Evolutionary conservation across 1,140 invertebrate species (phyloP).

Genomic region (Neodiprion pinetum): DNA sequence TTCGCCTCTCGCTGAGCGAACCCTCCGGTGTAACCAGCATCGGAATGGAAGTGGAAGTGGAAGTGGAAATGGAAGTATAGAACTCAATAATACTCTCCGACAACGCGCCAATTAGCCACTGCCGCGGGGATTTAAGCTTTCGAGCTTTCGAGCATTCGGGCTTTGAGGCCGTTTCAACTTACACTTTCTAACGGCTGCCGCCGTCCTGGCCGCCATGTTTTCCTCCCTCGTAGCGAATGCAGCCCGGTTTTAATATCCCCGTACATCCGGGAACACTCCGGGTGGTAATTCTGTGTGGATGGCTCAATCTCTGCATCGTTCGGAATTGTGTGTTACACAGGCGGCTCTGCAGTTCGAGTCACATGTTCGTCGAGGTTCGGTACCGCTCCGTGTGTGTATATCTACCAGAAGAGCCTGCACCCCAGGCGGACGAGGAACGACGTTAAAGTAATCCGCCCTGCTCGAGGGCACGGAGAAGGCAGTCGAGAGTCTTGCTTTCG

Average conservation of each 20-base stretch:
- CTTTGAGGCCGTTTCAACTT: not conserved
- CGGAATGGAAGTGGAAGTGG: not conserved
- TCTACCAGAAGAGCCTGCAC: not conserved
- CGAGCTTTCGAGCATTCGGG: slow-evolving; percentile 4
- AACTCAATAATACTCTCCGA: slow-evolving; percentile 5
- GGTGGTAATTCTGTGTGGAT: too few species aligned
- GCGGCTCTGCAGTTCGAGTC: too few species aligned
- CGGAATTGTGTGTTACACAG: too few species aligned
- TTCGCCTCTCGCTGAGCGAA: not conserved
- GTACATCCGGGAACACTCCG: too few species aligned
- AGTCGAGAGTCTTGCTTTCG: not conserved
- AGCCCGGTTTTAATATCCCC: too few species aligned
- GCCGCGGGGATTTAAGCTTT: not conserved
- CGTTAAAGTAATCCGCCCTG: not conserved
- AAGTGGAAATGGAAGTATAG: not conserved
- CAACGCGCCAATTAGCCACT: slow-evolving; percentile 6
- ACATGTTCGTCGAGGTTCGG: too few species aligned
- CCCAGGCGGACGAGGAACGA: not conserved
- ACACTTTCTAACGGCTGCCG: not conserved
- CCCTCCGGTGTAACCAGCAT: slow-evolving; percentile 4
- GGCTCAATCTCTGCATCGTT: too few species aligned
- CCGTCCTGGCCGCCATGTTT: not conserved
- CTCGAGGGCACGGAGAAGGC: not conserved
- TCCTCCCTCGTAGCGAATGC: not conserved
- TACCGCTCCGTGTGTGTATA: too few species aligned